Conservation (phyloP, 2,888 invertebrate species). For the Netelia virgata region DNA sequence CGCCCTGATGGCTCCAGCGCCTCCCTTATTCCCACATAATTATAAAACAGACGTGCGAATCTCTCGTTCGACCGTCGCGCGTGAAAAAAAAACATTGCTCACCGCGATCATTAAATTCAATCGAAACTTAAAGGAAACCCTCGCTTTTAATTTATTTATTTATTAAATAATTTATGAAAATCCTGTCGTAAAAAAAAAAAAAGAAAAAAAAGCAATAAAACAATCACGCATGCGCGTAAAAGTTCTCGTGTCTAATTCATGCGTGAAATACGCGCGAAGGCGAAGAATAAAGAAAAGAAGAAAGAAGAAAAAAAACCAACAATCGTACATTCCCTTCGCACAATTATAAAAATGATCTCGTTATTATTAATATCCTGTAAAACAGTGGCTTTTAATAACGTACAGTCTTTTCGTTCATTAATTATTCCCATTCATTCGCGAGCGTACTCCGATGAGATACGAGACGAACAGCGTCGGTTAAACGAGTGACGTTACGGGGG, state of each 20-base stretch:
- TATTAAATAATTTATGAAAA: not conserved
- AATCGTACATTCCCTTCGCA: conserved; percentile 19
- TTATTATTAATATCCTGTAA: conserved; percentile 20
- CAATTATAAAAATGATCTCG: conserved; percentile 50
- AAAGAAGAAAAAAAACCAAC: not conserved
- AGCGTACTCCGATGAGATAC: conserved; percentile 13
- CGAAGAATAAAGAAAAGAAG: not conserved
- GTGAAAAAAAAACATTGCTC: too few relatives aligned
- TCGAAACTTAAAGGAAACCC: not conserved
- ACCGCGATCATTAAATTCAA: too few relatives aligned
- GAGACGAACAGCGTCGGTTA: conserved; percentile 39
- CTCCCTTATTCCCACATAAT: too few relatives aligned
- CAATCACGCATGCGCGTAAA: not conserved
- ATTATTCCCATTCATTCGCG: conserved; percentile 53
- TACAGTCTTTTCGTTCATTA: conserved; percentile 43
- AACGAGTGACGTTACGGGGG: conserved; percentile 37
- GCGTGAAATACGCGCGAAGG: not conserved
- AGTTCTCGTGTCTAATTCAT: not conserved
- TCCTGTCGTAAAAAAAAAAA: not conserved
- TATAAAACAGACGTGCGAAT: too few relatives aligned
- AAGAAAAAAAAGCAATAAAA: not conserved
- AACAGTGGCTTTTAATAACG: not conserved
- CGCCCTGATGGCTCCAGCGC: not conserved
- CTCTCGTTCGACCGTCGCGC: too few relatives aligned
- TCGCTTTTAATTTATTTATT: not conserved